A percentile compares a stretch with the other conserved stretches of the same genome.
Evolutionary conservation across 2,888 invertebrate species (phyloP).

Genomic region (Eristalis intricaria): DNA sequence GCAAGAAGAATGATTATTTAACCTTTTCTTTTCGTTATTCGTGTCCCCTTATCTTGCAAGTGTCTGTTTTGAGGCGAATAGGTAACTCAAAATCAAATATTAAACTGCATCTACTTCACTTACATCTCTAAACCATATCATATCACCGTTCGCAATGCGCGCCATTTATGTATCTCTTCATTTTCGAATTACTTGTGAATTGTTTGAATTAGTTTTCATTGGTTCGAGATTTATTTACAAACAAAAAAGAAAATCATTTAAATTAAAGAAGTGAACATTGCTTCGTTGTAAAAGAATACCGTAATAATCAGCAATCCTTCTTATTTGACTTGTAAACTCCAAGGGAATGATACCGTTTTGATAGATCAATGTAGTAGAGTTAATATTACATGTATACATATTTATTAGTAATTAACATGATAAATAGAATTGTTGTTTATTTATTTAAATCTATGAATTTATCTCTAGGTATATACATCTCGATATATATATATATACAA

Average conservation of each 20-base stretch:
- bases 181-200: slow-evolving; percentile 4
- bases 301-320: slow-evolving; percentile 6
- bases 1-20: too few relatives aligned
- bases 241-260: slow-evolving; percentile 1
- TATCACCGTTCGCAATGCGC: slow-evolving; percentile 41
- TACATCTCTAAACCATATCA: slow-evolving; percentile 52
- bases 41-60: too few relatives aligned
- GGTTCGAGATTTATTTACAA: background rate
- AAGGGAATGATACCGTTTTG: slow-evolving; percentile 39
- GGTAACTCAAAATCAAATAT: too few relatives aligned
- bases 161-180: background rate
- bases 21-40: too few relatives aligned
- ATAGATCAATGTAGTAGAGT: slow-evolving; percentile 68
- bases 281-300: slow-evolving; percentile 14
- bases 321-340: background rate
- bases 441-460: slow-evolving; percentile 63
- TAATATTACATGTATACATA: slow-evolving; percentile 50
- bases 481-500: slow-evolving; percentile 11
- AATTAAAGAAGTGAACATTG: background rate
- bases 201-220: slow-evolving; percentile 6
- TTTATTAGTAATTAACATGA: slow-evolving; percentile 52
- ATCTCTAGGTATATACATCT: slow-evolving; percentile 50
- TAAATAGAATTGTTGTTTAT: slow-evolving; percentile 63
- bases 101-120: background rate
- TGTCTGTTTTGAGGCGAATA: background rate